Evolutionary conservation across 2,797 vertebrate species (phyloP).

Genomic region (Mionectes olivaceus): DNA sequence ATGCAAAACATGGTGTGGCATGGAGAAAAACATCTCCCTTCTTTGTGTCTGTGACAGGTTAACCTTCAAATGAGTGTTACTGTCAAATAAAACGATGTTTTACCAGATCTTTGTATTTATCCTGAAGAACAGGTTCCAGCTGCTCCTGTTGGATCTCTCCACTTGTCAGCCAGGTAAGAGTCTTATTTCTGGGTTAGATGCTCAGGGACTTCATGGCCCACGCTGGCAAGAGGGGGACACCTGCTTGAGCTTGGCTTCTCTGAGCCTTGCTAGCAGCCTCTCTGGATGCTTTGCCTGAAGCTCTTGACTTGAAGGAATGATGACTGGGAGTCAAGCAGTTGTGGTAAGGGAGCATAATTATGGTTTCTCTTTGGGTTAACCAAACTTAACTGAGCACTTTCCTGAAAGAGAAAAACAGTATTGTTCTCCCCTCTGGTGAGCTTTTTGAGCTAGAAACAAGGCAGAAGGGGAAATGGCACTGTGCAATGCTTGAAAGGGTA

Average conservation of each 20-base stretch:
- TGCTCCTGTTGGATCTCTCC: neutral
- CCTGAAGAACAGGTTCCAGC: neutral
- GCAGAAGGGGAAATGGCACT: neutral
- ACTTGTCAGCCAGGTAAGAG: neutral
- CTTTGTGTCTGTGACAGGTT: neutral
- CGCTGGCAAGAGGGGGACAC: neutral
- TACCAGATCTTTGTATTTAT: neutral
- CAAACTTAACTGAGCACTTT: neutral
- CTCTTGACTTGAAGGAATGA: neutral
- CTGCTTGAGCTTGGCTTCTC: neutral
- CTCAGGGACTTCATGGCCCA: neutral
- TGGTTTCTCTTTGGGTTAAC: neutral
- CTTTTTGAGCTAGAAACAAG: neutral
- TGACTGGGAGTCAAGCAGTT: neutral
- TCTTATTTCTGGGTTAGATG: neutral
- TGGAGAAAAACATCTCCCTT: neutral
- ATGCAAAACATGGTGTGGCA: neutral
- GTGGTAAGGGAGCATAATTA: neutral
- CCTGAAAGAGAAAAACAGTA: neutral
- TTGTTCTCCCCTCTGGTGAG: neutral
- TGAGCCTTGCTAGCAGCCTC: accelerated
- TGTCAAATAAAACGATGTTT: neutral
- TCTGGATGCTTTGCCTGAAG: neutral
- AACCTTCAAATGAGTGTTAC: neutral
- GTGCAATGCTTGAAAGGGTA: neutral